phyloP scores from a whole-genome alignment of 1,140 invertebrate genomes.

The Drosophila quadrilineata region DNA sequence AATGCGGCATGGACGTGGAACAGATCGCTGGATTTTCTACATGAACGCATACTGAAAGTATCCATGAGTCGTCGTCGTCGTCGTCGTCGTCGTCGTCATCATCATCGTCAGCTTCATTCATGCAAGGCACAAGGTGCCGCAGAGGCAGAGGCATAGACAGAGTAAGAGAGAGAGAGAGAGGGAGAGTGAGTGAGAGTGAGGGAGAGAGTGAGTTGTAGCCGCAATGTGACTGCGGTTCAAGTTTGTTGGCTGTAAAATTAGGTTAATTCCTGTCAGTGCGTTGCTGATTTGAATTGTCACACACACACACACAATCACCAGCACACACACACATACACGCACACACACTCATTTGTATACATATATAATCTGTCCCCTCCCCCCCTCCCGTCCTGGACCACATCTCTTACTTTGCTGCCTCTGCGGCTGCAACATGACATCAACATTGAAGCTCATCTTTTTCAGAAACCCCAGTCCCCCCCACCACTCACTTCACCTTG shows the following conservation, averaged over 20 bases:
- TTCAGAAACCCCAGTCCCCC: too few relatives aligned
- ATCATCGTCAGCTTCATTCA: conserved; percentile 36
- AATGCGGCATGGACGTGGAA: conserved; percentile 76
- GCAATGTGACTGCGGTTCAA: conserved; percentile 21
- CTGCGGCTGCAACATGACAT: too few relatives aligned
- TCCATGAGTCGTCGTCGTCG: conserved; percentile 18
- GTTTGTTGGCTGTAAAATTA: conserved; percentile 72
- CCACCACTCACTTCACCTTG: too few relatives aligned
- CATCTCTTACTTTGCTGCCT: too few relatives aligned
- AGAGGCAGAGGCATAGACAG: too few relatives aligned
- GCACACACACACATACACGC: neutral
- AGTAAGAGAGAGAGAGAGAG: neutral
- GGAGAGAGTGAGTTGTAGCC: neutral
- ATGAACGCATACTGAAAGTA: conserved; percentile 70
- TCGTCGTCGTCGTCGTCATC: conserved; percentile 6
- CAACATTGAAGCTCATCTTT: too few relatives aligned
- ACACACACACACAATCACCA: conserved; percentile 17
- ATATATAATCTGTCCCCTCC: too few relatives aligned
- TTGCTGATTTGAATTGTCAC: conserved; percentile 62
- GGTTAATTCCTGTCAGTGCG: conserved; percentile 78
- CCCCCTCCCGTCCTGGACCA: too few relatives aligned
- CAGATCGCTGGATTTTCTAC: conserved; percentile 79
- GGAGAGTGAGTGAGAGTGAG: neutral
- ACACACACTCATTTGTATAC: neutral
- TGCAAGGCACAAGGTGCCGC: conserved; percentile 23